Base-by-base conservation (phyloP, 2,888 invertebrate species). In the Caenorhabditis becei region DNA sequence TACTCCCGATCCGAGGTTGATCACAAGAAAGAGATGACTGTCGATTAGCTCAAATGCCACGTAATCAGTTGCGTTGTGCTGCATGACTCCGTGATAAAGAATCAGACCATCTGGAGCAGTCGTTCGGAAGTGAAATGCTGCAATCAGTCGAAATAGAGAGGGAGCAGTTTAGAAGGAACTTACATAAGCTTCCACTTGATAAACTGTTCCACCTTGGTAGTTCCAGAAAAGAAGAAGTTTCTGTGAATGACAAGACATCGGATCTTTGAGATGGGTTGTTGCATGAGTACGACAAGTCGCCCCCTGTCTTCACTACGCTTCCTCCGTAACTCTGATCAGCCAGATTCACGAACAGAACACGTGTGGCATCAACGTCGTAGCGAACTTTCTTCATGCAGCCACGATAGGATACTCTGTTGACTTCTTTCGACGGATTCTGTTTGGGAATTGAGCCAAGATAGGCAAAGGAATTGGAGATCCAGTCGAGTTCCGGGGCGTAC, bases 71-170 rank as follows among this genome's bases (percentile, higher is more conserved):
- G 85, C 84, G 53, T 86, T 83, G 56, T 83, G 70, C 18, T 77
- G 74, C 74, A 86, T 61, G 20, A 85, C 80, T 14, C 90, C 90
- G 71, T 96, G 96, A 93, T 96, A 95, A 91, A 97, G 94, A 70
- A 98, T 94, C 86, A 98, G 93, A 26, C 97, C 97, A 91, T 97
- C 96, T 8, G 96, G 95, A 92, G 97, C 97, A 91, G 95, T 96
- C 56, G 97, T 97, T 82, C 97, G 94, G 91, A 98, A 96, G 93
- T 97, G 89, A 47, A 90, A 90, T 1, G 87, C 89, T 89, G 69
- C 49, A 87, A 70, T 37, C 2, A 16, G 4, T 20, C 8, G 26
- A 35, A 18, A 4, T 1, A 44, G 24, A 28, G 41, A 11, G 1
- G 8, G 16, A 3, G 11, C 7, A 18, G 8, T 58, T 24, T n/a